These are phyloP conservation scores for Thyatira batis DNA, from an alignment of 2,888 invertebrate species.

Conservation along the genomic window DNA sequence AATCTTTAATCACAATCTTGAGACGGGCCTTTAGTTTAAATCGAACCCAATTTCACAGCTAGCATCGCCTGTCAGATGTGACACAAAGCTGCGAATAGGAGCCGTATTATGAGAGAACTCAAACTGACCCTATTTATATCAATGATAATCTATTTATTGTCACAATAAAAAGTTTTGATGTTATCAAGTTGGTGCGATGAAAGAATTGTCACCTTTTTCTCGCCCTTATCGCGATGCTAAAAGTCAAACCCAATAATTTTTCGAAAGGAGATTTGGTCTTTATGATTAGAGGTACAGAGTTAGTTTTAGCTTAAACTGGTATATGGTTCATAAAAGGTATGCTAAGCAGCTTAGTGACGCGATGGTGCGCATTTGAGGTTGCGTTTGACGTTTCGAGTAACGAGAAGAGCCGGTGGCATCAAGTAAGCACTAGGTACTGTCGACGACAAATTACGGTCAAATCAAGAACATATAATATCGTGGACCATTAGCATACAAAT, in stretches of 20 bases:
- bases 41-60: constrained; percentile 80
- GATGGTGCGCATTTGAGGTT: constrained; percentile 65
- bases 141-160: constrained; percentile 81
- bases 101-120: constrained; percentile 71
- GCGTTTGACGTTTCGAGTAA: constrained; percentile 68
- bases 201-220: constrained; percentile 77
- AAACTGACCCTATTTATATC: constrained; percentile 80
- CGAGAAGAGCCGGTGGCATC: constrained; percentile 57
- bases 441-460: constrained; percentile 27
- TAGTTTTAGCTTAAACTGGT: constrained; percentile 28
- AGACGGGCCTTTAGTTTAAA: constrained; percentile 74
- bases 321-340: constrained; percentile 45
- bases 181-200: constrained; percentile 74
- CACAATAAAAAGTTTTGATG: constrained; percentile 79
- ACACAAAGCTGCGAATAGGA: constrained; percentile 78
- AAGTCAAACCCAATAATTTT: constrained; percentile 54
- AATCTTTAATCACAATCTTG: constrained; percentile 62
- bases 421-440: constrained; percentile 42
- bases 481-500: not conserved
- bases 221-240: constrained; percentile 74
- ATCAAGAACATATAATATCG: not conserved
- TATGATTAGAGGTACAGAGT: constrained; percentile 34
- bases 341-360: constrained; percentile 76
- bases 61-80: constrained; percentile 78
- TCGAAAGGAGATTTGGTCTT: constrained; percentile 26